Conservation (phyloP, 2,888 invertebrate species). For the Agonopterix heracliana region DNA sequence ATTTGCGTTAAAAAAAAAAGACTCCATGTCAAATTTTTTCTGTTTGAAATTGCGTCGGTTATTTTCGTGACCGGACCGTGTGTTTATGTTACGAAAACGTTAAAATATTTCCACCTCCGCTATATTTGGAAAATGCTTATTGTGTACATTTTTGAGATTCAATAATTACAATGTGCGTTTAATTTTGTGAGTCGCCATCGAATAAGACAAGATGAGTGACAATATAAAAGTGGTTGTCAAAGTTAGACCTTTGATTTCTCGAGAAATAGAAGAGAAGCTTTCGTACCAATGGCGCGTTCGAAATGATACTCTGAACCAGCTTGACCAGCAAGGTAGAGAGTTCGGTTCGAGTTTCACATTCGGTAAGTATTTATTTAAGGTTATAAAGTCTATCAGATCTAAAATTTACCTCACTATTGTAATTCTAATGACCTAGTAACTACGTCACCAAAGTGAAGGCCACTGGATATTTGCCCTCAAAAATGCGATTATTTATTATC, state of each 20-base stretch:
- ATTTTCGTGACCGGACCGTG: slow-evolving; percentile 29
- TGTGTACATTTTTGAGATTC: slow-evolving; percentile 12
- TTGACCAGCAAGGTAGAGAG: slow-evolving; percentile 70
- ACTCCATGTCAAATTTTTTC: slow-evolving; percentile 19
- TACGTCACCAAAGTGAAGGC: slow-evolving; percentile 16
- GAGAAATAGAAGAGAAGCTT: slow-evolving; percentile 77
- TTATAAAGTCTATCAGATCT: slow-evolving; percentile 13
- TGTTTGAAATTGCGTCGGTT: slow-evolving; percentile 53
- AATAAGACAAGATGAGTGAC: slow-evolving; percentile 69
- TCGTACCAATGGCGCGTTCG: slow-evolving; percentile 78
- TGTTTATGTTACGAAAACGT: slow-evolving; percentile 8
- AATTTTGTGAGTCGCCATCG: slow-evolving; percentile 13
- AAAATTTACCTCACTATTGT: slow-evolving; percentile 15
- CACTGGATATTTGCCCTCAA: neutral
- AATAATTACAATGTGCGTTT: slow-evolving; percentile 17
- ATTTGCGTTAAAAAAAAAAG: neutral
- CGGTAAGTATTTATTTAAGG: slow-evolving; percentile 42
- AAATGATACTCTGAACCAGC: slow-evolving; percentile 75
- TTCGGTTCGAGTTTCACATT: slow-evolving; percentile 47
- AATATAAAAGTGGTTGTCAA: slow-evolving; percentile 86
- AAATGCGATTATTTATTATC: too few relatives aligned
- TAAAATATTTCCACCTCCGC: slow-evolving; percentile 2
- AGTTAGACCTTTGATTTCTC: slow-evolving; percentile 80
- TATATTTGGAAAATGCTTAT: slow-evolving; percentile 8
- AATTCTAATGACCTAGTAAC: slow-evolving; percentile 19